Evolutionary conservation across 2,888 invertebrate genomes (phyloP), one percentile per base, ranked within the genome.

Genomic region (Omphaloscelis lunosa): DNA sequence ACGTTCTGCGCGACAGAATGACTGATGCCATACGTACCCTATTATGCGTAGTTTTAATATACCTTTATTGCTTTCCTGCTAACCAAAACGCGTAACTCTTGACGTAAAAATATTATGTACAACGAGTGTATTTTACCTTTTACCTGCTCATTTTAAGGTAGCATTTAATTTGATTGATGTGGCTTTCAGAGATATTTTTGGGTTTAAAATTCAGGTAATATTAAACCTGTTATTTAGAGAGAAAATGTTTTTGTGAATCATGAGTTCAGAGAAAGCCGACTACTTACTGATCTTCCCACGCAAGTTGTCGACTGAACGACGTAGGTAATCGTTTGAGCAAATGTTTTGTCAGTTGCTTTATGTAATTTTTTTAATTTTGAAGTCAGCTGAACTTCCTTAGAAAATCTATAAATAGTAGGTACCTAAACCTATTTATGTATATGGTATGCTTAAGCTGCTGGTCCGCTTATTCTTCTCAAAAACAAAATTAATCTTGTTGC

Each of bases 41-140:
- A 83, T 86, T 86, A 83, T 83, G 83, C 75, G 79, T 62, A 83
- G 72, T 80, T 80, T 79, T 86, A 89, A 88, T 89, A 86, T 84
- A 81, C 87, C 79, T 87, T 90, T 90, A 90, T 90, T 90, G 86
- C 88, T 90, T 89, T 87, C 80, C 77, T 74, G 84, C 82, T 87
- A 86, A 85, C 85, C 83, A 77, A 80, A 76, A 81, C 68, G 59
- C 76, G 78, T 82, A 70, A 79, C 56, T 72, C 75, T 76, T 77
- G 81, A 79, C 76, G 77, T 82, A 78, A 86, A 85, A 85, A 83
- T 87, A 82, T 80, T 76, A 66, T 79, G 53, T 75, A 74, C 77
- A 66, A 67, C 56, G 17, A 72, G 23, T 58, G 74, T 80, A 82
- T 82, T 85, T 86, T 84, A 65, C 48, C 20, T 69, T 85, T 85